Conservation (phyloP, 2,888 invertebrate genomes). For the Drosophila percnosoma region DNA sequence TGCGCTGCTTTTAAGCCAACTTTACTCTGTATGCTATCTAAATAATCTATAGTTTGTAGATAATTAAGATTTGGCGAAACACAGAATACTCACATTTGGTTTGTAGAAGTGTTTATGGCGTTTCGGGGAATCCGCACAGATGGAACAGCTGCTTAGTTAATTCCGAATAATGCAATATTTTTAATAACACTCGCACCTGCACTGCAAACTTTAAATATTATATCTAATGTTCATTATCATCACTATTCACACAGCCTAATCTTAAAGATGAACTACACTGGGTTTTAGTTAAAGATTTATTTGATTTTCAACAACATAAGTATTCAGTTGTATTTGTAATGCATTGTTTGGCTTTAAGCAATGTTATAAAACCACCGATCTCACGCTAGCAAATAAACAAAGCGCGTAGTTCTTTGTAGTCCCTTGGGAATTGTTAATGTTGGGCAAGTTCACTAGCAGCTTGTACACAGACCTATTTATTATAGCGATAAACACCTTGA, state of each 20-base stretch:
- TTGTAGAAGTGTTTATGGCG: not conserved
- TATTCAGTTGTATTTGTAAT: not conserved
- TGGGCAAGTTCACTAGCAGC: not conserved
- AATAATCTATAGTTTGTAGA: not conserved
- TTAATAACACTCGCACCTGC: not conserved
- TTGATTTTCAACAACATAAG: not conserved
- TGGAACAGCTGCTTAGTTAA: not conserved
- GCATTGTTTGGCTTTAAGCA: not conserved
- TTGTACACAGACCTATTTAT: conserved; percentile 12
- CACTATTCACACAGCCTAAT: not conserved
- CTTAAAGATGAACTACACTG: not conserved
- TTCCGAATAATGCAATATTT: not conserved
- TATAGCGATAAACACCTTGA: conserved; percentile 55
- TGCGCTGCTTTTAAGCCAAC: not conserved
- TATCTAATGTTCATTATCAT: not conserved
- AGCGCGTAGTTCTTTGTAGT: conserved; percentile 4
- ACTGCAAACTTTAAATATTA: not conserved
- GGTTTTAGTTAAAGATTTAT: not conserved
- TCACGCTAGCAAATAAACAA: conserved; percentile 8
- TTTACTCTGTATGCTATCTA: not conserved
- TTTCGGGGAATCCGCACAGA: not conserved
- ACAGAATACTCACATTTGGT: conserved; percentile 21
- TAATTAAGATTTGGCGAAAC: not conserved
- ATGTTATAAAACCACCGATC: not conserved
- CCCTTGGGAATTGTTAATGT: conserved; percentile 48